Base-by-base conservation (phyloP, 1,140 invertebrate species). In the Orius insidiosus region DNA sequence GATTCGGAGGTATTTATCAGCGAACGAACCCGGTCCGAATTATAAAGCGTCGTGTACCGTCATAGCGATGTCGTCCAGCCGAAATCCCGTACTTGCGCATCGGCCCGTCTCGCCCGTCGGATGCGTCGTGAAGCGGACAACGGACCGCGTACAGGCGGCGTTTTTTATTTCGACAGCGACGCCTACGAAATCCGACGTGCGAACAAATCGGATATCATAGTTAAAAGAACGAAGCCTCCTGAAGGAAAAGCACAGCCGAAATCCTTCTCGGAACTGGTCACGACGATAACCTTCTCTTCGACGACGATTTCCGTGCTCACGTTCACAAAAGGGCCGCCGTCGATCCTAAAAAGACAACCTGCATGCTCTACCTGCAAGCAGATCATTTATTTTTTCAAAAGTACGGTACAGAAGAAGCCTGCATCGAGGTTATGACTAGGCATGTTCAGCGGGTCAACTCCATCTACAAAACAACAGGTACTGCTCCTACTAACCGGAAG, bases 381-480 rank as follows among this genome's bases (percentile, higher is more conserved):
- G 89, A 94, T 68, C 88, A 94, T 68, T 76, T 90, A 59, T 93
- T 93, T 65, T 93, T 80, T 61, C 74, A 89, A 57, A 80, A 85
- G 65, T 88, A 90, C 61, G 84, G 85, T 24, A 85, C 83, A 9
- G 85, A 93, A 58, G 88, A 95, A 60, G 85, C 87, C 0, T 89
- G 87, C 58, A 93, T 95, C 54, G 87, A 94, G 62, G 84, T 90
- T 16, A 92, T 95, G 74, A 92, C 88, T 0, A 69, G 87, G 42
- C 87, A 94, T 59, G 88, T 94, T 10, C 89, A 95, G 59, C 74
- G 86, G 58, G 86, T 93, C 49, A 94, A 94, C 63, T 72, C 79
- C 7, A 94, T 95, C 56, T 95, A 93, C 60, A 80, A 78, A 62
- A 75, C 76, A 44, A 90, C 87, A 57, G 85, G 85, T 88, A n/a